Base-by-base conservation (phyloP, 2,113 vertebrate genomes). In the Callocephalon fimbriatum region DNA sequence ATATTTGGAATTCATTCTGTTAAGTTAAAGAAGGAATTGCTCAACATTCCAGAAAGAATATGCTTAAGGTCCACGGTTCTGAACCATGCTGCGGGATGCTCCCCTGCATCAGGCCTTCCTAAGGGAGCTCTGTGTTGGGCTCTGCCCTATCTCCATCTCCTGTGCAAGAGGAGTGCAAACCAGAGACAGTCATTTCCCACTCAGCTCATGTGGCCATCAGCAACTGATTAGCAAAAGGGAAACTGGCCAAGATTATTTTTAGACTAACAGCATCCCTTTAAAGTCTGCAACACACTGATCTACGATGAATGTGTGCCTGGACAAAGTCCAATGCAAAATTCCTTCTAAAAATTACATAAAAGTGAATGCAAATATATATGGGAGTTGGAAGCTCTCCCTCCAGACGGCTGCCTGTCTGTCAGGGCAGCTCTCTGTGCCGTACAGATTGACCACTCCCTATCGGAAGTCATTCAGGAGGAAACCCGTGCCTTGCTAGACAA, bases 1-100 rank as follows among this genome's bases (percentile, higher is more conserved):
- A 31, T 68, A 70, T 50, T 79, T 90, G 47, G 90, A 86, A 84
- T 84, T 81, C 47, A 31, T 37, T 63, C 63, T 68, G 45, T 93
- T 88, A 84, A 74, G 44, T 67, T 80, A 88, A 38, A 17, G 26
- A 72, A 90, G 51, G 51, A 51, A 88, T 65, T 92, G 38, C 38
- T 94, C n/a, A 81, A 23, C 22, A 4, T 7, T 72, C 21, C 62
- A 29, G 65, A 66, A 91, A 45, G 63, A 73, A 81, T n/a, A 51
- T 32, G 19, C 38, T 72, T 70, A 15, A 80, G 37, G 50, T 48
- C 59, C 19, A 4, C 2, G 4, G 12, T 11, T 85, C 76, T 72
- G 79, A 71, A 18, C 25, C 37, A 5, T 31, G 8, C 44, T 2
- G 7, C 0, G 10, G 14, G 72, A 16, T 26, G 38, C 35, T 76